Base-by-base conservation (phyloP, 2,113 vertebrate species). In the Ciconia boyciana region DNA sequence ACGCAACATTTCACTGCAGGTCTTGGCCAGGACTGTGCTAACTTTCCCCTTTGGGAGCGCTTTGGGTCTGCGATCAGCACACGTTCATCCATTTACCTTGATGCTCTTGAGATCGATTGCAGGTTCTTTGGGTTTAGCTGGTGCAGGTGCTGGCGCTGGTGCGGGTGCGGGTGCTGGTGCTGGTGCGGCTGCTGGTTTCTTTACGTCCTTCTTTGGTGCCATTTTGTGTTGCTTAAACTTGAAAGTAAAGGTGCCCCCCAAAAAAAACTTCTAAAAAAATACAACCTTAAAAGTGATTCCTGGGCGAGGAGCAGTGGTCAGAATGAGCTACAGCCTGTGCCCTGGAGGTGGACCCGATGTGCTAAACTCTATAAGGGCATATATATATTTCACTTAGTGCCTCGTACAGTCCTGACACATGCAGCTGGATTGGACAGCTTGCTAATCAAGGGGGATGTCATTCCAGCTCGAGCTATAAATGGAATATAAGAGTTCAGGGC, bases 301-400 rank as follows among this genome's bases (percentile, higher is more conserved):
- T 81, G 85, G 93, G 81, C 95, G 92, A 98, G 97, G 87, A 98
- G 93, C 82, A 85, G 94, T 85, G 95, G 94, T 92, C 97, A 51
- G 70, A 96, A 97, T 97, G 98, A 98, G 97, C 97, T 96, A 96
- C 96, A 98, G 97, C 97, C 98, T 96, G 97, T 91, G 97, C 96
- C 96, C 98, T 97, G 97, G 98, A 97, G 97, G 98, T 96, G 97
- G 97, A 98, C 97, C 97, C 96, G 7, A 83, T 89, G 96, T 96
- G 94, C 95, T 98, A 95, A 96, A 95, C 83, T 93, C 96, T 97
- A 94, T 97, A 98, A 98, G 98, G 97, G 97, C 98, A 94, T 98
- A 98, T 98, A 99, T 98, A 98, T 99, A 99, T 98, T 98, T 98
- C 98, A 97, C 98, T 98, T 98, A 98, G 97, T 98, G 97, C 97